A percentile compares a stretch with the other conserved stretches of the same genome.
Conservation (phyloP, 2,888 invertebrate genomes). For the Dromius quadrimaculatus region DNA sequence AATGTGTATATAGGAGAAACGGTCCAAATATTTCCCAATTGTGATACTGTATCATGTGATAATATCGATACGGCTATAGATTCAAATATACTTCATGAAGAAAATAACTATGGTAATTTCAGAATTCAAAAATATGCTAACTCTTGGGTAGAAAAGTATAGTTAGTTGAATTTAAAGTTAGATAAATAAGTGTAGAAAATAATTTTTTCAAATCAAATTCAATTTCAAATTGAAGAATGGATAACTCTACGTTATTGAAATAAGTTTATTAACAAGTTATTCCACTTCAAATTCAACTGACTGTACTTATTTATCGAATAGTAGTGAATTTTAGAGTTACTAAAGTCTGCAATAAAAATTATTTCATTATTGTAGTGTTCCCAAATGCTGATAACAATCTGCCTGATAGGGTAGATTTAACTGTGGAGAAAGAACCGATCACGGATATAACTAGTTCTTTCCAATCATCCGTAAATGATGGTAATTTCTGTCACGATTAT, state of each 20-base stretch:
- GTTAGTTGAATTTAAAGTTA: too few relatives aligned
- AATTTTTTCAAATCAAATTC: too few relatives aligned
- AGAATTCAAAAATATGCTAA: too few relatives aligned
- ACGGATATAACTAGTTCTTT: not conserved
- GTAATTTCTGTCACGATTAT: not conserved
- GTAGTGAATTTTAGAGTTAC: not conserved
- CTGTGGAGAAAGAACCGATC: not conserved
- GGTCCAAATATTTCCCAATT: not conserved
- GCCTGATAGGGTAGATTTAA: not conserved
- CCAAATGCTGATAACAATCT: not conserved
- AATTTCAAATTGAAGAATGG: too few relatives aligned
- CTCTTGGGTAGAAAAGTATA: too few relatives aligned
- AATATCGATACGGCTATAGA: not conserved
- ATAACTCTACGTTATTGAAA: too few relatives aligned
- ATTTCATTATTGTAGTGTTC: not conserved
- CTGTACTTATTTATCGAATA: not conserved
- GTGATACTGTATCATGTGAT: not conserved
- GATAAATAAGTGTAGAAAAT: too few relatives aligned
- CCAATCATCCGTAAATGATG: not conserved
- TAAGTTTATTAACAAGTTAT: too few relatives aligned
- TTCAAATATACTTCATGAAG: not conserved
- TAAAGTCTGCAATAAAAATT: not conserved
- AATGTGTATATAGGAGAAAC: not conserved
- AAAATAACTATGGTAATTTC: too few relatives aligned
- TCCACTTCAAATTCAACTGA: not conserved